phyloP scores from a whole-genome alignment of 92 coral and sea anemone species.

The Palythoa caribaeorum region DNA sequence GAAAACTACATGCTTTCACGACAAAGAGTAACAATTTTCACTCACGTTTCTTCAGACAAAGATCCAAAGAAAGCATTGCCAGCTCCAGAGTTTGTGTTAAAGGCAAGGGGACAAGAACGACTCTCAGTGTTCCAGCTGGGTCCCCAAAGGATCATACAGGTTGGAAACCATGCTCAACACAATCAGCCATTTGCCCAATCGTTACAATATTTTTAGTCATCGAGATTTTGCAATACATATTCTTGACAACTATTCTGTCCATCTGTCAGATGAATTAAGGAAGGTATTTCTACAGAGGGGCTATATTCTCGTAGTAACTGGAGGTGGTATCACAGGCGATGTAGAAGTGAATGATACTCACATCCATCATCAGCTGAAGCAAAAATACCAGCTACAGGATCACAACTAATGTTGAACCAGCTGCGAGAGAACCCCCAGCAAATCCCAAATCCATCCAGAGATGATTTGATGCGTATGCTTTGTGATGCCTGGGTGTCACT shows the following conservation, averaged over 20 bases:
- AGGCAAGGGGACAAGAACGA: slow-evolving; percentile 37
- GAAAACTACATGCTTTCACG: slow-evolving; percentile 40
- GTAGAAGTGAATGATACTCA: slow-evolving; percentile 46
- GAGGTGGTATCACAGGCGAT: slow-evolving; percentile 49
- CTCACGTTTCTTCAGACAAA: slow-evolving; percentile 41
- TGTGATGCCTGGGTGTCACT: slow-evolving; percentile 41
- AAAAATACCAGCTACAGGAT: slow-evolving; percentile 27
- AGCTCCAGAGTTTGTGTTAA: slow-evolving; percentile 38
- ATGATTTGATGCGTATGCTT: slow-evolving; percentile 39
- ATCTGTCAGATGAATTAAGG: slow-evolving; percentile 37
- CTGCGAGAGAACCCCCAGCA: slow-evolving; percentile 49
- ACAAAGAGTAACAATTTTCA: slow-evolving; percentile 34
- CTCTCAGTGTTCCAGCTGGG: slow-evolving; percentile 42
- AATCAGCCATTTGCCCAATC: slow-evolving; percentile 40
- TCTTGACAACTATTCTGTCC: slow-evolving; percentile 49
- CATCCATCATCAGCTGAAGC: slow-evolving; percentile 47
- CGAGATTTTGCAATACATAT: slow-evolving; percentile 41
- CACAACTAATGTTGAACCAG: slow-evolving; percentile 52
- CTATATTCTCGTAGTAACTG: slow-evolving; percentile 36
- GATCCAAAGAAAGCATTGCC: slow-evolving; percentile 40
- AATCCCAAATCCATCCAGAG: slow-evolving; percentile 46
- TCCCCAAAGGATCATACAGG: slow-evolving; percentile 35
- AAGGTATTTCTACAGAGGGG: slow-evolving; percentile 51
- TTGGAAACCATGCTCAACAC: slow-evolving; percentile 43
- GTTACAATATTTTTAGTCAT: slow-evolving; percentile 41